Percentiles rank a stretch among this genome's conserved stretches.
phyloP scores from a whole-genome alignment of 2,888 invertebrate genomes.

The Drosophila limbata region DNA sequence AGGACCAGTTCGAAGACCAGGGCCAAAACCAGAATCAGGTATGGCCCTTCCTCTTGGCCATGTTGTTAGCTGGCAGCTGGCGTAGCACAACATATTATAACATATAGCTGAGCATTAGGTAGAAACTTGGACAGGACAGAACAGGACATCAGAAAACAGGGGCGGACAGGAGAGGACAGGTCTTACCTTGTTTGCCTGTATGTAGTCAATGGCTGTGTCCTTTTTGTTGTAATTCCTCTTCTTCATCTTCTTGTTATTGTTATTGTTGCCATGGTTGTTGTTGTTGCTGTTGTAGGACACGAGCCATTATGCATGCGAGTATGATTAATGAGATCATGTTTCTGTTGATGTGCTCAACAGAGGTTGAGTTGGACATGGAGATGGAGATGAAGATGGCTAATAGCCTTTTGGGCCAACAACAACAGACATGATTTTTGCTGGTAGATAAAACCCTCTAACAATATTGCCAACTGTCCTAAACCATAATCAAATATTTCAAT shows the following conservation, averaged over 20 bases:
- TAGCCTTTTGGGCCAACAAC: conserved; percentile 41
- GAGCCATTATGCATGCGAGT: conserved; percentile 73
- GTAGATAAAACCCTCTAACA: conserved; percentile 36
- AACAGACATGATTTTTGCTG: conserved; percentile 25
- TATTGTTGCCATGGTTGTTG: conserved; percentile 28
- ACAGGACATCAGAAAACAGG: neutral
- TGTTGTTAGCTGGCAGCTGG: conserved; percentile 24
- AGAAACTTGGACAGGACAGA: conserved; percentile 2
- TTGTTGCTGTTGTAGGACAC: conserved; percentile 52
- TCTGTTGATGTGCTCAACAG: conserved; percentile 63
- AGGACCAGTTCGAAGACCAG: neutral
- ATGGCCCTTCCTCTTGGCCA: neutral
- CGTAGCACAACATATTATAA: conserved; percentile 63
- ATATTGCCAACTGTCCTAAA: conserved; percentile 47
- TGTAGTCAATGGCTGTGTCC: conserved; percentile 7
- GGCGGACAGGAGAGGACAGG: neutral
- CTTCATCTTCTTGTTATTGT: conserved; percentile 22
- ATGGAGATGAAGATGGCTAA: conserved; percentile 30
- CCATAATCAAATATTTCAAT: conserved; percentile 58
- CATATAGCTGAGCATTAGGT: conserved; percentile 57
- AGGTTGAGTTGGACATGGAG: conserved; percentile 3
- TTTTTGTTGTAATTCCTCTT: conserved; percentile 23
- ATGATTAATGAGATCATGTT: conserved; percentile 79
- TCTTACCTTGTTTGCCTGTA: conserved; percentile 23
- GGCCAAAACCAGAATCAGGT: neutral